phyloP scores from a whole-genome alignment of 2,888 invertebrate species.

The Ganaspis brasiliensis region DNA sequence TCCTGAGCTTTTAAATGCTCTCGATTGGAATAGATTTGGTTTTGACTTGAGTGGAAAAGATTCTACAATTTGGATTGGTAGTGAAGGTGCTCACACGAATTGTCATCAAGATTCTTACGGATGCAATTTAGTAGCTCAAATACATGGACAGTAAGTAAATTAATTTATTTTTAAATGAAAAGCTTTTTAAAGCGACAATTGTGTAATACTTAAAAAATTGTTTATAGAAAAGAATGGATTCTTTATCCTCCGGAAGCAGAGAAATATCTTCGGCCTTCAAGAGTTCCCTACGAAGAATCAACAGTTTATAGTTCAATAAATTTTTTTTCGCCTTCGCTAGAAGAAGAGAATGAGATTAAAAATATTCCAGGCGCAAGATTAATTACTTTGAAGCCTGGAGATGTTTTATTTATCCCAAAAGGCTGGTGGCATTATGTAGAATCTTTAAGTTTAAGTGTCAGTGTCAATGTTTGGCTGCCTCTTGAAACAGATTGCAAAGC shows the following conservation, averaged over 20 bases:
- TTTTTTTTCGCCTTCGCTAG: conserved; percentile 86
- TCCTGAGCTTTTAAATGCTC: conserved; percentile 82
- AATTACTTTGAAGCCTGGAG: conserved; percentile 90
- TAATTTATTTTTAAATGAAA: conserved; percentile 9
- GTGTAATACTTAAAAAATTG: not conserved
- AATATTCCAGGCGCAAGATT: conserved; percentile 81
- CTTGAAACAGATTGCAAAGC: conserved; percentile 82
- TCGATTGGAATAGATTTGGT: conserved; percentile 88
- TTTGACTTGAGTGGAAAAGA: conserved; percentile 86
- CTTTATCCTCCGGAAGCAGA: conserved; percentile 91
- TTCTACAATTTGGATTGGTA: conserved; percentile 94
- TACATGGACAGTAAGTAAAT: conserved; percentile 88
- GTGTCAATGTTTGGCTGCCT: conserved; percentile 90
- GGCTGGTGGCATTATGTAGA: conserved; percentile 99
- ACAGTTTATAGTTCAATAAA: conserved; percentile 94
- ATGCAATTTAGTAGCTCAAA: conserved; percentile 94
- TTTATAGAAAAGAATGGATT: conserved; percentile 92
- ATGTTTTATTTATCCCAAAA: conserved; percentile 93
- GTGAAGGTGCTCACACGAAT: conserved; percentile 93
- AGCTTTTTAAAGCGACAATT: too few relatives aligned
- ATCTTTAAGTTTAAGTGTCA: conserved; percentile 82
- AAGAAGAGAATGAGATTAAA: conserved; percentile 80
- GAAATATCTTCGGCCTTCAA: conserved; percentile 86
- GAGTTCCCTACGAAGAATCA: conserved; percentile 98
- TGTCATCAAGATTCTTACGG: conserved; percentile 98